Conservation (phyloP, 2,113 vertebrate species). For the Hypanus sabinus region DNA sequence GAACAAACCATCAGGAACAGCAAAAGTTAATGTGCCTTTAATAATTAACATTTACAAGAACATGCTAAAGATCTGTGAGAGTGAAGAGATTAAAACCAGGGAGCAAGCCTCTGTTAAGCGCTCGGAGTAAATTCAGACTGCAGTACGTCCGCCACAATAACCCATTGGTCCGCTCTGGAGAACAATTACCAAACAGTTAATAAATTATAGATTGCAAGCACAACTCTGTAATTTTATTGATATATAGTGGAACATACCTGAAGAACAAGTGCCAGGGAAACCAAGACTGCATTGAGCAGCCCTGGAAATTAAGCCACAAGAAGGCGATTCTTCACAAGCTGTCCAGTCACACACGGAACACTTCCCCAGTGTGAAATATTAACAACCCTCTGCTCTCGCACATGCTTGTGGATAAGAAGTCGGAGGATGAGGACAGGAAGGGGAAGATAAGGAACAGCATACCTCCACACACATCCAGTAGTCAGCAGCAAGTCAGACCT, state of each 20-base stretch:
- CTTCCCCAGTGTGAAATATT: not conserved
- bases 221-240: not conserved
- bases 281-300: not conserved
- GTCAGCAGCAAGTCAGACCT: conserved; percentile 16
- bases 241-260: not conserved
- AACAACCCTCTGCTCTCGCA: not conserved
- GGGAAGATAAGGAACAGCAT: conserved; percentile 21
- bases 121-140: not conserved
- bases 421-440: not conserved
- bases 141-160: not conserved
- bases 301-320: conserved; percentile 20
- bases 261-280: not conserved
- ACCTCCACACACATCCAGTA: not conserved
- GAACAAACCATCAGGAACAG: not conserved
- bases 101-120: no score
- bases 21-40: not conserved
- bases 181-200: not conserved
- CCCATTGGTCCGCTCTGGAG: not conserved
- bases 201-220: not conserved
- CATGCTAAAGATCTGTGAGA: no score
- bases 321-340: not conserved
- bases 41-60: not conserved
- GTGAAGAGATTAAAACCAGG: not conserved
- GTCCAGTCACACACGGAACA: not conserved
- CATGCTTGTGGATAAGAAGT: not conserved